These are phyloP conservation scores for Eolophus roseicapilla DNA, from an alignment of 2,113 vertebrate species.

Conservation along the genomic window DNA sequence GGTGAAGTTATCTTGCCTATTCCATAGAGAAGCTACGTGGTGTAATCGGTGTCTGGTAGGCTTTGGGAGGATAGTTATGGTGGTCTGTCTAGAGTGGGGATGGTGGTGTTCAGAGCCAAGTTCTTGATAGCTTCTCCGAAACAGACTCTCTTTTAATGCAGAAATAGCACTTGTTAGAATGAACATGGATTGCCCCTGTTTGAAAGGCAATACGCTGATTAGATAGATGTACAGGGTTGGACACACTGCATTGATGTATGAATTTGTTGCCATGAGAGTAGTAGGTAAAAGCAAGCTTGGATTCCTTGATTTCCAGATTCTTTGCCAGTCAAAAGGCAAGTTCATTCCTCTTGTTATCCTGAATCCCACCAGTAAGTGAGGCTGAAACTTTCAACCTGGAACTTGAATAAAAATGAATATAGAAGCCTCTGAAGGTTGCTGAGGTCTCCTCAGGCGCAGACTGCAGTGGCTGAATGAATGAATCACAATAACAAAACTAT, in stretches of 20 bases:
- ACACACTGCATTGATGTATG: background rate
- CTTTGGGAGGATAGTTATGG: background rate
- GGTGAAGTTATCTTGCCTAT: background rate
- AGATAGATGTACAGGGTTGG: rapidly evolving
- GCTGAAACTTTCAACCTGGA: background rate
- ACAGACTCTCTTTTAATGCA: background rate
- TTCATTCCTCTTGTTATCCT: background rate
- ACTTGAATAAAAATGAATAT: background rate
- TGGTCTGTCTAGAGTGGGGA: background rate
- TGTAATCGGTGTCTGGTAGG: background rate
- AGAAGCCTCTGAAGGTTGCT: background rate
- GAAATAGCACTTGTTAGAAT: background rate
- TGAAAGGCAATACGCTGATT: rapidly evolving
- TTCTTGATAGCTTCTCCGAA: background rate
- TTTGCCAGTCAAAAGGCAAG: background rate
- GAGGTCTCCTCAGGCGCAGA: background rate
- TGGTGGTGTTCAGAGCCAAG: background rate
- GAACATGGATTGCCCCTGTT: background rate
- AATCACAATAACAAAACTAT: background rate
- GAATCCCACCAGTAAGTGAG: background rate
- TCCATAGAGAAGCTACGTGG: background rate
- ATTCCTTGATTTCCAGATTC: background rate
- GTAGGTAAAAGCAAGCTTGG: background rate
- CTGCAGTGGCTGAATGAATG: background rate
- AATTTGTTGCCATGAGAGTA: background rate